phyloP scores from a whole-genome alignment of 2,888 invertebrate species.

The Xiphydria camelus region DNA sequence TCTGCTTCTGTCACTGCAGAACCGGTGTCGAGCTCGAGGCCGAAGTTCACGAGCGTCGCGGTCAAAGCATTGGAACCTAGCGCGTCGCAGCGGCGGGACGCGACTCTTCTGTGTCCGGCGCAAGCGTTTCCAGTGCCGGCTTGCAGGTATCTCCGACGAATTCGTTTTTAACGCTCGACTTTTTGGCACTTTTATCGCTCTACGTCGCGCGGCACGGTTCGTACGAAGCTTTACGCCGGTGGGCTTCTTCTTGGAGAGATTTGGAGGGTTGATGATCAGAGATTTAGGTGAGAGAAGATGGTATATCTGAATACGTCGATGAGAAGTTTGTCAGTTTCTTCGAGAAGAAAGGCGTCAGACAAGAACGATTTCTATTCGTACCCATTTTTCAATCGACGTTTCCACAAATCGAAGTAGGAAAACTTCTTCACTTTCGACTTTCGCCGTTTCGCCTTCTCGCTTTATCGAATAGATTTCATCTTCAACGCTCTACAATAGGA shows the following conservation, averaged over 20 bases:
- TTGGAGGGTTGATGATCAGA: no score
- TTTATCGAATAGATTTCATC: no score
- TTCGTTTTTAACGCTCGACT: not conserved
- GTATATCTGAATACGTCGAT: no score
- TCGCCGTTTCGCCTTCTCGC: no score
- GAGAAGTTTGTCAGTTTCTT: no score
- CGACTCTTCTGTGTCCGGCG: slow-evolving; percentile 69
- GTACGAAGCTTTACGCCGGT: not conserved
- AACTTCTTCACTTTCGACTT: no score
- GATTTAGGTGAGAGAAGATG: no score
- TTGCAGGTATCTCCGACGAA: slow-evolving; percentile 58
- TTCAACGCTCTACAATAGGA: no score
- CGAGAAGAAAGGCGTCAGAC: no score
- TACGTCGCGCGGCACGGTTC: not conserved
- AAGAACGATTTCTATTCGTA: no score
- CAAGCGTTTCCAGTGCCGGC: slow-evolving; percentile 66
- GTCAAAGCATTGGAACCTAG: slow-evolving; percentile 14
- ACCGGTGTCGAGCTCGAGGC: slow-evolving; percentile 39
- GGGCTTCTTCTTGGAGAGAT: not conserved
- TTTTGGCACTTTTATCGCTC: not conserved
- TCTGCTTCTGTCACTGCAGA: slow-evolving; percentile 23
- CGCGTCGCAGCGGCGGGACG: slow-evolving; percentile 15
- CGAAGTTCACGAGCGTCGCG: slow-evolving; percentile 32
- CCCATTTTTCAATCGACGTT: no score
- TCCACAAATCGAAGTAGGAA: no score